Percentiles rank a stretch among this genome's conserved stretches.
phyloP scores from a whole-genome alignment of 2,888 invertebrate genomes.

The Gnatocerus cornutus region DNA sequence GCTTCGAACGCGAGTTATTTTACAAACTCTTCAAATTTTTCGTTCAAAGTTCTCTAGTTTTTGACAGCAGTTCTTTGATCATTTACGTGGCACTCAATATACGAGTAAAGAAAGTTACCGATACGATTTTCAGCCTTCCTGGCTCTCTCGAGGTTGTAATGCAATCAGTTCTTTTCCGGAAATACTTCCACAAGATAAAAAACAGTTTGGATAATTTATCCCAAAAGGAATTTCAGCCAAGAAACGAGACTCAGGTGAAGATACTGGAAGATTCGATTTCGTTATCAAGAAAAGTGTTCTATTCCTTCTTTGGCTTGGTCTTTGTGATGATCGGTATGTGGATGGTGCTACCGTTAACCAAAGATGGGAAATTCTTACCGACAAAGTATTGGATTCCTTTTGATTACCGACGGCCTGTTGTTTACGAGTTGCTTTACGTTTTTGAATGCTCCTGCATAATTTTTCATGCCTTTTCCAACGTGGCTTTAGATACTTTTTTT shows the following conservation, averaged over 20 bases:
- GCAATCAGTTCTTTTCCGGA: constrained; percentile 19
- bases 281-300: constrained; percentile 27
- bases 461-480: constrained; percentile 27
- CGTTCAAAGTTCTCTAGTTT: constrained; percentile 29
- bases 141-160: constrained; percentile 31
- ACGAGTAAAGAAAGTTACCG: constrained; percentile 16
- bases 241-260: constrained; percentile 10
- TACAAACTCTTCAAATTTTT: constrained; percentile 22
- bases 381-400: constrained; percentile 36
- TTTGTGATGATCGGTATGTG: constrained; percentile 18
- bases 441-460: constrained; percentile 23
- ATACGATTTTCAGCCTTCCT: constrained; percentile 31
- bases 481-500: constrained; percentile 40
- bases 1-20: background rate
- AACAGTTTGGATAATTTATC: constrained; percentile 31
- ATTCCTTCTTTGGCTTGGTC: constrained; percentile 7
- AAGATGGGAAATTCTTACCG: constrained; percentile 17
- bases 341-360: constrained; percentile 12
- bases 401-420: constrained; percentile 10
- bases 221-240: constrained; percentile 17
- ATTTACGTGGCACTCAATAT: constrained; percentile 29
- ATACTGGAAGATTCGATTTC: constrained; percentile 15
- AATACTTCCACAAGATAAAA: constrained; percentile 17
- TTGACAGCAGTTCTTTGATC: constrained; percentile 27
- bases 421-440: constrained; percentile 24